phyloP scores from a whole-genome alignment of 1,140 invertebrate species.

The Habropoda laboriosa region DNA sequence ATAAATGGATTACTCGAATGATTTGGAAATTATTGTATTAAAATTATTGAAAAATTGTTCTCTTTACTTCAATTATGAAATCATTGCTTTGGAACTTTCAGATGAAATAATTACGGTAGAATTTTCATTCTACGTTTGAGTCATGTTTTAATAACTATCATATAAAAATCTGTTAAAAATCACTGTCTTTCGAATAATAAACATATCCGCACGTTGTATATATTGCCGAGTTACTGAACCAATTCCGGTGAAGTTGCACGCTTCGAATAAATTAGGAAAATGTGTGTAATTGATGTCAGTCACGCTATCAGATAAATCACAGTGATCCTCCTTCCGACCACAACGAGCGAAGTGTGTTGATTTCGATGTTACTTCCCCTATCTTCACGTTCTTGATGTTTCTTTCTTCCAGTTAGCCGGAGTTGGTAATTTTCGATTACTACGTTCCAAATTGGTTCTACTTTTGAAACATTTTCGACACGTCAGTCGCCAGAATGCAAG shows the following conservation, averaged over 20 bases:
- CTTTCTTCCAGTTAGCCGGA: constrained; percentile 61
- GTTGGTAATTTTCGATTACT: constrained; percentile 56
- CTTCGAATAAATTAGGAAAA: neutral
- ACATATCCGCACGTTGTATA: neutral
- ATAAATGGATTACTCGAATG: neutral
- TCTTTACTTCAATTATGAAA: too few species aligned
- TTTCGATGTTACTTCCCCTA: neutral
- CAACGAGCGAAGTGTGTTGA: neutral
- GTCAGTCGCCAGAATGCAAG: constrained; percentile 92
- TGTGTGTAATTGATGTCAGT: neutral
- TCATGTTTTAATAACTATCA: neutral
- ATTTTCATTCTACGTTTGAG: neutral
- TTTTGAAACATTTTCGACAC: constrained; percentile 69
- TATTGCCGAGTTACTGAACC: too few species aligned
- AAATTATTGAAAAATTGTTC: neutral
- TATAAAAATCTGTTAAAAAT: neutral
- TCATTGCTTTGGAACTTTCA: too few species aligned
- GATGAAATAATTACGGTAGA: too few species aligned
- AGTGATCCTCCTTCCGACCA: constrained; percentile 12
- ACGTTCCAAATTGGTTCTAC: constrained; percentile 52
- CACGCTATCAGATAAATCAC: constrained; percentile 16
- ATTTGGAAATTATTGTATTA: neutral
- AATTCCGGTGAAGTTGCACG: too few species aligned
- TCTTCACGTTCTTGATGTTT: constrained; percentile 65
- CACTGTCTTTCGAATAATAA: constrained; percentile 17